Base-by-base conservation (phyloP, 2,888 invertebrate genomes). In the Athetis lepigone region DNA sequence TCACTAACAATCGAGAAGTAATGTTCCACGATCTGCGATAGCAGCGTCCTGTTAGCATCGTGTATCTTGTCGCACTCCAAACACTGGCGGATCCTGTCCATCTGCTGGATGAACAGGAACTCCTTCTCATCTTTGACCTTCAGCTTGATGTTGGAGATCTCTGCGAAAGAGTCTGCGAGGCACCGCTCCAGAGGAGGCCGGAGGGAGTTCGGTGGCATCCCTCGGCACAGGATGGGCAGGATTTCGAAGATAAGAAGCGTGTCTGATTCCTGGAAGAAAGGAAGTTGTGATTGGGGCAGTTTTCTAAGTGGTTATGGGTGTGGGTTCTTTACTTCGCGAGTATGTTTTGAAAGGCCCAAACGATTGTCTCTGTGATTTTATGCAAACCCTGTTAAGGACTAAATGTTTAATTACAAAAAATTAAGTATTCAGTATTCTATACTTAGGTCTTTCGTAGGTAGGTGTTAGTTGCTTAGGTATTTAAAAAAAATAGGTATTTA, bases 41-140 rank as follows among this genome's bases (percentile, higher is more conserved):
- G 64, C 23, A 96, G 66, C 0, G 93, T 95, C 77, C 96, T 95
- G 75, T 96, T 96, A 0, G 96, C 96, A 43, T 96, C 96, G 59
- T 96, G 96, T 61, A 96, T 95, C 69, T 90, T 90, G 11, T 95
- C 92, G 64, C 93, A 88, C 33, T 91, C 92, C 70, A 97, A 83
- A 47, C 95, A 91, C 13, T 81, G 83, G 49, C 90, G 90, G 25
- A 96, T 84, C 63, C 72, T 69, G 3, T 80, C 81, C 80, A 95
- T 58, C 75, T 88, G 89, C 37, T 72, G 85, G 2, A 85, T 72
- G 54, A 94, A 92, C 40, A 88, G 57, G 18, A 82, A 61, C 39
- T 86, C 83, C 7, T 83, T 73, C 4, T 81, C 75, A 7, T 70
- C 73, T 43, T 80, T 40, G 45, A 6, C 13, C 36, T 49, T 45